phyloP scores from a whole-genome alignment of 2,797 vertebrate genomes.

The Chrysolophus pictus region DNA sequence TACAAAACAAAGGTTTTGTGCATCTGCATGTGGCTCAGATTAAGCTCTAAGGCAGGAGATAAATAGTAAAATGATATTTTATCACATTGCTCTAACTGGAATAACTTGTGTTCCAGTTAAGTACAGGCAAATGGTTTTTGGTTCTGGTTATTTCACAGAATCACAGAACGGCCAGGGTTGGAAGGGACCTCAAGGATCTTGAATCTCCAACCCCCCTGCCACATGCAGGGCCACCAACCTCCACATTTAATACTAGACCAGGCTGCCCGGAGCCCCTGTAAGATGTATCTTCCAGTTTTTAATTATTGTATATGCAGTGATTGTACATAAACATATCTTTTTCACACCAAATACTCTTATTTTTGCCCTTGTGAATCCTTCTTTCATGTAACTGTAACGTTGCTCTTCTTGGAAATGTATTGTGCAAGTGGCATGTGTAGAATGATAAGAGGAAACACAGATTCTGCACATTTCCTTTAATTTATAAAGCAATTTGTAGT shows the following conservation, averaged over 20 bases:
- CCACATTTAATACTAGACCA: too few species aligned
- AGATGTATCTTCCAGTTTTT: background rate
- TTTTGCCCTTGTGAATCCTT: background rate
- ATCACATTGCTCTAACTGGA: background rate
- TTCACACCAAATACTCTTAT: background rate
- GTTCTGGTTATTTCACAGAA: background rate
- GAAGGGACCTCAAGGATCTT: too few species aligned
- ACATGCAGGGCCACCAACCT: too few species aligned
- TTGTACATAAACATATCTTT: background rate
- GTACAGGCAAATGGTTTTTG: background rate
- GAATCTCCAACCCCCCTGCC: too few species aligned
- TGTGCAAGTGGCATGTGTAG: background rate
- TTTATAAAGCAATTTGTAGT: background rate
- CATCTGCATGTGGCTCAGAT: rapidly evolving
- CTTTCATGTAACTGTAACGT: background rate
- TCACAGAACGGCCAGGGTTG: too few species aligned
- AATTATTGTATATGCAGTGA: background rate
- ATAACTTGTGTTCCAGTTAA: background rate
- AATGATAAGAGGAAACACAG: background rate
- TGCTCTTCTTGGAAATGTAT: background rate
- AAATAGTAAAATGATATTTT: background rate
- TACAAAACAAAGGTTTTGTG: too few species aligned
- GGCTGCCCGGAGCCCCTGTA: too few species aligned
- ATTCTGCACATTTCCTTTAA: background rate
- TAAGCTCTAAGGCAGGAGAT: background rate